phyloP scores from a whole-genome alignment of 2,888 invertebrate species.

The Caenorhabditis becei region DNA sequence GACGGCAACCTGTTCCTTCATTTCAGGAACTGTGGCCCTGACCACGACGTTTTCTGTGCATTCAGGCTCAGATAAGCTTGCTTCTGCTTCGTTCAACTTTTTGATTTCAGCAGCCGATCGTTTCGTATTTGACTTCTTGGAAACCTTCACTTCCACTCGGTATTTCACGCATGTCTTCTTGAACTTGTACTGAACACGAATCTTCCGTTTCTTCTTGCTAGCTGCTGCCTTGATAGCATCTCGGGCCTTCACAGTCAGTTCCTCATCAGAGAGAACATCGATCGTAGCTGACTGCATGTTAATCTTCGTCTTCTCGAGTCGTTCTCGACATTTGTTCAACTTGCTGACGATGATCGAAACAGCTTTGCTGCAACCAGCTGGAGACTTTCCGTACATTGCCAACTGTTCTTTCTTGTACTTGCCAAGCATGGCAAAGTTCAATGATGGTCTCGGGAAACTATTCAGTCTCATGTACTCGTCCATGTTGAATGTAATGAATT shows the following conservation, averaged over 20 bases:
- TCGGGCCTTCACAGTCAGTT: constrained; percentile 5
- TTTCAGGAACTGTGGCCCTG: too few relatives aligned
- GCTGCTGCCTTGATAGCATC: not conserved
- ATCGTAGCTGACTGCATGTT: not conserved
- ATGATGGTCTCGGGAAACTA: constrained; percentile 1
- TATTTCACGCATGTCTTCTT: constrained; percentile 45
- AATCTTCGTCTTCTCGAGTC: constrained; percentile 15
- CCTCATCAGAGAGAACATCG: not conserved
- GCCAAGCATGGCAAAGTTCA: constrained; percentile 8
- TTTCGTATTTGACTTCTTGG: not conserved
- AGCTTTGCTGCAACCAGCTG: not conserved
- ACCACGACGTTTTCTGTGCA: too few relatives aligned
- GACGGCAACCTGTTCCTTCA: too few relatives aligned
- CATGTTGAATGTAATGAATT: constrained; percentile 8
- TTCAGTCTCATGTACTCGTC: constrained; percentile 22
- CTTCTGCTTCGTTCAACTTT: too few relatives aligned
- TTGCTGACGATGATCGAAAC: constrained; percentile 14
- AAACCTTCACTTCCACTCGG: constrained; percentile 30
- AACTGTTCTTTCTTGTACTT: constrained; percentile 1
- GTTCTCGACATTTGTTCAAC: constrained; percentile 7
- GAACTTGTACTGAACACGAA: constrained; percentile 45
- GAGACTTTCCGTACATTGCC: not conserved
- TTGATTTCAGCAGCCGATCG: too few relatives aligned
- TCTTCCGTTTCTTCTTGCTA: constrained; percentile 1
- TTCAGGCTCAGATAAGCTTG: too few relatives aligned